Evolutionary conservation across 2,113 vertebrate genomes (phyloP).

Genomic region (Chaetorhynchus papuensis): DNA sequence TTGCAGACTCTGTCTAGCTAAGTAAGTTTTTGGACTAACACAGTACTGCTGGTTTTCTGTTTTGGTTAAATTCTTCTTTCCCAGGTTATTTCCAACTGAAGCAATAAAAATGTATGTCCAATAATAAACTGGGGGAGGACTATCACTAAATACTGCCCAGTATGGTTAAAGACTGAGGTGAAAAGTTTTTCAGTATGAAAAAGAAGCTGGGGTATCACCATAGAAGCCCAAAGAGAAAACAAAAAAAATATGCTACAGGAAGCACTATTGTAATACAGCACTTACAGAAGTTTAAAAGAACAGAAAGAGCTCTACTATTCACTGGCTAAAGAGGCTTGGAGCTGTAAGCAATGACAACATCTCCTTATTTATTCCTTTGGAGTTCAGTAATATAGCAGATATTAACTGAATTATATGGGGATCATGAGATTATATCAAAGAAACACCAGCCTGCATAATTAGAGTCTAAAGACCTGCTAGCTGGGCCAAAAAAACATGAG

Average conservation of each 20-base stretch:
- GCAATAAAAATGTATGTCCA: not conserved
- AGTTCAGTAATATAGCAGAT: not conserved
- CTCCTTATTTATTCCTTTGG: not conserved
- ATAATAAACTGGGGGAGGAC: not conserved
- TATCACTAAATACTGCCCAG: not conserved
- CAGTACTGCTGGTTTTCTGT: not conserved
- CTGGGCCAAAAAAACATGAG: not conserved
- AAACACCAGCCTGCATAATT: not conserved
- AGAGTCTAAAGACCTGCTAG: not conserved
- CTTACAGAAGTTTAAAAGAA: not conserved
- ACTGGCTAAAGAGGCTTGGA: not conserved
- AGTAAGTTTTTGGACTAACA: not conserved
- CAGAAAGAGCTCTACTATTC: not conserved
- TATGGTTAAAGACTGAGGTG: not conserved
- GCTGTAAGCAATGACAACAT: not conserved
- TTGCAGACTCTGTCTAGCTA: not conserved
- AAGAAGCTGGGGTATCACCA: not conserved
- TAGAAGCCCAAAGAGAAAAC: not conserved
- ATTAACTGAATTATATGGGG: not conserved
- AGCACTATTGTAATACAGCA: not conserved
- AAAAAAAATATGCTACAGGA: not conserved
- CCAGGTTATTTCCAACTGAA: not conserved
- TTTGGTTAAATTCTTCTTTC: not conserved
- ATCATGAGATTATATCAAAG: not conserved
- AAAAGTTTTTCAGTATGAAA: not conserved